Conservation (phyloP, 2,113 vertebrate genomes). For the Morone chrysops region DNA sequence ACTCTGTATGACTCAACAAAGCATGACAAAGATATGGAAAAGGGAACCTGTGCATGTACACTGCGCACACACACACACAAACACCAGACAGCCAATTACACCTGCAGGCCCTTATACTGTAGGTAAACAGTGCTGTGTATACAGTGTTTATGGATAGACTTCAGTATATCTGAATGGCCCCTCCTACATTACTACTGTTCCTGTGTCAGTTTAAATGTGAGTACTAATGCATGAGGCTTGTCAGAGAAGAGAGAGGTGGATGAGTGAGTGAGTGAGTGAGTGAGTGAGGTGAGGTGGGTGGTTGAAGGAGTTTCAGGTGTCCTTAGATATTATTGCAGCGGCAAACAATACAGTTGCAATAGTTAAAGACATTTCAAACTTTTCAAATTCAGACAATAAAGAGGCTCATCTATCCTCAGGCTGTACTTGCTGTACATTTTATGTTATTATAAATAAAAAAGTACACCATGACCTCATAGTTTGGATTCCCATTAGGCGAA, state of each 20-base stretch:
- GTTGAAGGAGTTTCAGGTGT: conserved; percentile 12
- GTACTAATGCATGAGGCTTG: conserved; percentile 40
- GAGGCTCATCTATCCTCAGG: background rate
- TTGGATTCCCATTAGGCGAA: background rate
- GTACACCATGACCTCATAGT: background rate
- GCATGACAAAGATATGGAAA: conserved; percentile 48
- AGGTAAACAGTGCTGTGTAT: conserved; percentile 54
- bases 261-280: conserved; percentile 5
- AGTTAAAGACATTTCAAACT: background rate
- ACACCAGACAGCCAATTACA: conserved; percentile 13
- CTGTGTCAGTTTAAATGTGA: conserved; percentile 49
- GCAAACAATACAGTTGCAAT: conserved; percentile 3
- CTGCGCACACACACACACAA: background rate
- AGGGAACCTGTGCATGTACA: conserved; percentile 34
- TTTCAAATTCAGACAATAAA: background rate
- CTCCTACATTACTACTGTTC: conserved; percentile 11
- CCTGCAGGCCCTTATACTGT: conserved; percentile 8
- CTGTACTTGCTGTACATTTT: background rate
- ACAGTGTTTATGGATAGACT: conserved; percentile 21
- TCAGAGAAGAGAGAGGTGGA: conserved; percentile 6
- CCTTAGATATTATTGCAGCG: background rate
- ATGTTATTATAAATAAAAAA: background rate
- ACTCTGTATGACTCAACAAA: conserved; percentile 45
- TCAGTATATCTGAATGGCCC: conserved; percentile 26
- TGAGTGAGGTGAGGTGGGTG: background rate